These are phyloP conservation scores for Luffia ferchaultella DNA, from an alignment of 2,888 invertebrate species.

Conservation along the genomic window DNA sequence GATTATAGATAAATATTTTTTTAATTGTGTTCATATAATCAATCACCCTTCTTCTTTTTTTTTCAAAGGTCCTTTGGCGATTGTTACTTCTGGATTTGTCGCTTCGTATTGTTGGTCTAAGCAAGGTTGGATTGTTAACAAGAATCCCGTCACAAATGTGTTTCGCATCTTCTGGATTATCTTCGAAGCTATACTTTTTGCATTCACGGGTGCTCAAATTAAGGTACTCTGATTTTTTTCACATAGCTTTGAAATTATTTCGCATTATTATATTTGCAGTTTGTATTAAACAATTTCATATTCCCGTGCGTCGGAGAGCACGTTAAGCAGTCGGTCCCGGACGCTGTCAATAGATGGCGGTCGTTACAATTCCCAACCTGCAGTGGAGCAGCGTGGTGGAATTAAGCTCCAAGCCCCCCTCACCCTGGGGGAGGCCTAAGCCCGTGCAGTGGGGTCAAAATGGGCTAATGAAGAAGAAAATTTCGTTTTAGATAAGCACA, in stretches of 20 bases:
- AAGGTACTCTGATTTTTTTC: conserved; percentile 50
- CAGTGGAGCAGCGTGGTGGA: no score
- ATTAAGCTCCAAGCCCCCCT: no score
- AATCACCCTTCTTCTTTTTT: no score
- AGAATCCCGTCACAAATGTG: conserved; percentile 77
- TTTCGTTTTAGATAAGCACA: conserved; percentile 60
- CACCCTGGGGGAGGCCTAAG: no score
- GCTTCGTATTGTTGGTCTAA: conserved; percentile 76
- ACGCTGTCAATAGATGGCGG: no score
- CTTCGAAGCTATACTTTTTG: conserved; percentile 88
- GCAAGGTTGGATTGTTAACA: conserved; percentile 78
- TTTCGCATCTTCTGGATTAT: conserved; percentile 87
- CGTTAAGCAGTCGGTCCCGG: no score
- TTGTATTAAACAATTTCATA: neutral
- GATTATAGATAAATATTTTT: no score
- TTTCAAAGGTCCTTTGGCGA: conserved; percentile 70
- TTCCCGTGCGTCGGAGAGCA: no score
- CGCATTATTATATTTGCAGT: neutral
- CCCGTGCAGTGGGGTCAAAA: no score
- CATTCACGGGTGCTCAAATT: conserved; percentile 86
- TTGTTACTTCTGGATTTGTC: conserved; percentile 76
- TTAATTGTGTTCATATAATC: neutral
- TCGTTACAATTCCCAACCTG: no score
- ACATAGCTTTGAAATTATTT: conserved; percentile 11
- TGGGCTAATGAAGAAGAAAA: no score